phyloP scores from a whole-genome alignment of 2,797 vertebrate species.

The Rhinichthys osculus region DNA sequence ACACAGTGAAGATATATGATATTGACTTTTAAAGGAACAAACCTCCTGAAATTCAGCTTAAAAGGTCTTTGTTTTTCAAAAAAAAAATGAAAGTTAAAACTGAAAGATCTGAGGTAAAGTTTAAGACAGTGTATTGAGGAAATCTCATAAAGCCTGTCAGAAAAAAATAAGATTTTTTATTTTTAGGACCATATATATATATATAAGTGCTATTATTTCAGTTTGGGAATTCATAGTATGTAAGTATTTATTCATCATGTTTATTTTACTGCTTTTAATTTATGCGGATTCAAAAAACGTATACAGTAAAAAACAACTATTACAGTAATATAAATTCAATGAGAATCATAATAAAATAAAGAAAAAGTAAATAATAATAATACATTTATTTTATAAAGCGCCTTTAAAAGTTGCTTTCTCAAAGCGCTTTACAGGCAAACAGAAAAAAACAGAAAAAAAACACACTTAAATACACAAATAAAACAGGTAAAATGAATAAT shows the following conservation, averaged over 20 bases:
- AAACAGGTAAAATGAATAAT: too few relatives aligned
- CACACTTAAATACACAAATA: too few relatives aligned
- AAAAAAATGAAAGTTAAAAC: not conserved
- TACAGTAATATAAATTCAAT: not conserved
- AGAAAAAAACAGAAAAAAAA: too few relatives aligned
- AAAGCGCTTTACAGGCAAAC: too few relatives aligned
- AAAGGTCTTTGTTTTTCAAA: not conserved
- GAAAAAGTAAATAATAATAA: not conserved
- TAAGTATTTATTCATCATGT: not conserved
- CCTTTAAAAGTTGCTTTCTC: too few relatives aligned
- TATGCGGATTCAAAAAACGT: not conserved
- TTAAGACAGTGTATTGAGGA: not conserved
- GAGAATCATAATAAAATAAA: not conserved
- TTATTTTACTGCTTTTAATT: not conserved
- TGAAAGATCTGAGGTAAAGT: not conserved
- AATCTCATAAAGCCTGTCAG: not conserved
- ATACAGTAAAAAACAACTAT: not conserved
- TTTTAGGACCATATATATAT: not conserved
- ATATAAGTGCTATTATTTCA: not conserved
- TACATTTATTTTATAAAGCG: too few relatives aligned
- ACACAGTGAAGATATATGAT: not conserved
- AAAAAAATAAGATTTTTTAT: not conserved
- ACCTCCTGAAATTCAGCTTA: not conserved
- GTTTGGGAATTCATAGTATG: not conserved
- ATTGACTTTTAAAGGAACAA: slow-evolving; percentile 10